These are phyloP conservation scores for Merops nubicus DNA, from an alignment of 2,113 vertebrate species.

Conservation along the genomic window DNA sequence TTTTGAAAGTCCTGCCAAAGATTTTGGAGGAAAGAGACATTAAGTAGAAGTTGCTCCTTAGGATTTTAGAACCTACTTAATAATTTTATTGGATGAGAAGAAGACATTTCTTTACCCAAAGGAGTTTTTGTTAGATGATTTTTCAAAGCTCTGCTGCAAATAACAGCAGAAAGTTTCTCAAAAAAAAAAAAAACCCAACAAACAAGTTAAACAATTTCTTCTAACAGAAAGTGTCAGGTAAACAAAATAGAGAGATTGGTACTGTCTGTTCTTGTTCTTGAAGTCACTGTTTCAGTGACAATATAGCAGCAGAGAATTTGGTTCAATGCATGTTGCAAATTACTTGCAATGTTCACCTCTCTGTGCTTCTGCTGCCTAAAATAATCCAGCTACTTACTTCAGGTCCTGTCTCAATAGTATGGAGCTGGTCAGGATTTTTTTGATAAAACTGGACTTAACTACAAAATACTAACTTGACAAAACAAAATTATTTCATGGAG, in stretches of 20 bases:
- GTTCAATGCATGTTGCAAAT: neutral
- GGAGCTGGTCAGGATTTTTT: neutral
- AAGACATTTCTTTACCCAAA: neutral
- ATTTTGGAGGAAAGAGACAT: neutral
- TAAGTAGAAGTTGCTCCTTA: neutral
- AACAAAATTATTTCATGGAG: neutral
- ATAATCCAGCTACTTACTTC: neutral
- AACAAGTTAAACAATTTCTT: neutral
- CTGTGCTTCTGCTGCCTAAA: neutral
- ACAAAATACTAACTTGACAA: neutral
- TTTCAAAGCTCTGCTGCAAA: neutral
- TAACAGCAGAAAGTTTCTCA: neutral
- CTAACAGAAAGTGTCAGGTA: neutral
- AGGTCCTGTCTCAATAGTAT: neutral
- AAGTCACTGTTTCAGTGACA: neutral
- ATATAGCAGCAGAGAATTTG: neutral
- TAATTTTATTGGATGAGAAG: neutral
- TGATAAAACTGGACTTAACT: neutral
- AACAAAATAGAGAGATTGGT: neutral
- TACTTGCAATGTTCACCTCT: accelerated
- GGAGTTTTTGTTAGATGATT: neutral
- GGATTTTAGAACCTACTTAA: neutral
- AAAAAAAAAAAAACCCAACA: neutral
- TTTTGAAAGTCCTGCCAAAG: neutral
- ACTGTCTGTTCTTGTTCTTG: neutral